Conservation (phyloP, 2,797 vertebrate species). For the Oryzias dopingdopingensis region DNA sequence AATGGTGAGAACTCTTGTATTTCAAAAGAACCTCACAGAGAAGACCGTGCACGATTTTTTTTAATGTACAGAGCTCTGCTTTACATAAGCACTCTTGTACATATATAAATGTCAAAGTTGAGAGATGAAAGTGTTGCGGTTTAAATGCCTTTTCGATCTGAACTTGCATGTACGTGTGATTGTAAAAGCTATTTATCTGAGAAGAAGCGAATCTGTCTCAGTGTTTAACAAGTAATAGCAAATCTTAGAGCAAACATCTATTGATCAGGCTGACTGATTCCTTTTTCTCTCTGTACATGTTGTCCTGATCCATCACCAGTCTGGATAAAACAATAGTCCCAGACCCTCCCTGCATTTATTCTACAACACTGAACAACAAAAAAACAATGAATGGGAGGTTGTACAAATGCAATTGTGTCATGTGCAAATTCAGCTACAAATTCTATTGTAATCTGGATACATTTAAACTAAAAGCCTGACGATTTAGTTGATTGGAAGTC, state of each 20-base stretch:
- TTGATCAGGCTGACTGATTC: slow-evolving; percentile 28
- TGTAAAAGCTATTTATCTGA: slow-evolving; percentile 23
- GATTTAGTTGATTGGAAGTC: no score
- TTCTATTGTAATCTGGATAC: no score
- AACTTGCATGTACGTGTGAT: slow-evolving; percentile 11
- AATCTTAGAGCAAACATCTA: slow-evolving; percentile 24
- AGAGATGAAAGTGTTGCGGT: slow-evolving; percentile 31
- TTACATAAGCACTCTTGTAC: slow-evolving; percentile 11
- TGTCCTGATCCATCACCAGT: slow-evolving; percentile 3
- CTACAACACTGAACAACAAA: no score
- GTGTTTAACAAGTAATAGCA: slow-evolving; percentile 34
- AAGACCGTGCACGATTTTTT: slow-evolving; percentile 18
- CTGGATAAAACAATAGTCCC: no score
- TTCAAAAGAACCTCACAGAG: slow-evolving; percentile 38
- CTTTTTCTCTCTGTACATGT: slow-evolving; percentile 19
- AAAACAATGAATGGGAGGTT: no score
- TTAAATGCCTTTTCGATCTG: slow-evolving; percentile 23
- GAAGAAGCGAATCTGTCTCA: slow-evolving; percentile 26
- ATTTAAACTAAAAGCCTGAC: no score
- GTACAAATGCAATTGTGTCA: no score
- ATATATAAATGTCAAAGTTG: slow-evolving; percentile 12
- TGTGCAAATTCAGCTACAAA: no score
- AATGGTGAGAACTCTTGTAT: slow-evolving; percentile 29
- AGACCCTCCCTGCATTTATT: no score
- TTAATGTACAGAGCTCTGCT: slow-evolving; percentile 38